Evolutionary conservation across 1,140 invertebrate species (phyloP).

Genomic region (Pseudomyrmex gracilis): DNA sequence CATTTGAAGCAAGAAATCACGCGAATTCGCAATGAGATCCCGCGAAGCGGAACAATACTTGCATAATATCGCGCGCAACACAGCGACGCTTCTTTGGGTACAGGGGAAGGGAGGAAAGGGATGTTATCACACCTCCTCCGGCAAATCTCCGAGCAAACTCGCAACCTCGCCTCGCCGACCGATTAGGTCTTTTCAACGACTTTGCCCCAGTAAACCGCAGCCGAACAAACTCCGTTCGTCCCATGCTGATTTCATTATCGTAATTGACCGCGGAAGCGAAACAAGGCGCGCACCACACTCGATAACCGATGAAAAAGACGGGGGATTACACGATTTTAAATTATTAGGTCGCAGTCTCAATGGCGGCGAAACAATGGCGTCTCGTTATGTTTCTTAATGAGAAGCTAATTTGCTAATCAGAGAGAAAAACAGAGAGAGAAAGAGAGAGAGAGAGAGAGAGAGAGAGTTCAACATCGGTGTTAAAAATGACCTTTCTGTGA

Average conservation of each 20-base stretch:
- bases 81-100: constrained; percentile 42
- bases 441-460: too few relatives aligned
- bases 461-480: background rate
- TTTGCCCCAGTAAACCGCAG: background rate
- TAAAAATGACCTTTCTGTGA: constrained; percentile 1
- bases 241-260: constrained; percentile 13
- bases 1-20: constrained; percentile 48
- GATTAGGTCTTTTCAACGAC: constrained; percentile 41
- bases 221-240: constrained; percentile 14
- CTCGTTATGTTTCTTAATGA: background rate
- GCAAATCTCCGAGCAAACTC: constrained; percentile 44
- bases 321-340: constrained; percentile 1
- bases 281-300: background rate
- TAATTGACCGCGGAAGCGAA: constrained; percentile 1
- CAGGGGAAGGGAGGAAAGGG: background rate
- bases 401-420: background rate
- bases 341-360: background rate
- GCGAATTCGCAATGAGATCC: background rate
- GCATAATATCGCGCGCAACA: constrained; percentile 1
- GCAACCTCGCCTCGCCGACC: constrained; percentile 31
- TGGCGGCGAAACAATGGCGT: background rate
- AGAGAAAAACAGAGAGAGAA: too few relatives aligned
- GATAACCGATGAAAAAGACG: constrained; percentile 1
- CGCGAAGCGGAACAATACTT: background rate
- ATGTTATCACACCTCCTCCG: constrained; percentile 29